phyloP scores from a whole-genome alignment of 2,113 vertebrate species.

The Callionymus lyra region DNA sequence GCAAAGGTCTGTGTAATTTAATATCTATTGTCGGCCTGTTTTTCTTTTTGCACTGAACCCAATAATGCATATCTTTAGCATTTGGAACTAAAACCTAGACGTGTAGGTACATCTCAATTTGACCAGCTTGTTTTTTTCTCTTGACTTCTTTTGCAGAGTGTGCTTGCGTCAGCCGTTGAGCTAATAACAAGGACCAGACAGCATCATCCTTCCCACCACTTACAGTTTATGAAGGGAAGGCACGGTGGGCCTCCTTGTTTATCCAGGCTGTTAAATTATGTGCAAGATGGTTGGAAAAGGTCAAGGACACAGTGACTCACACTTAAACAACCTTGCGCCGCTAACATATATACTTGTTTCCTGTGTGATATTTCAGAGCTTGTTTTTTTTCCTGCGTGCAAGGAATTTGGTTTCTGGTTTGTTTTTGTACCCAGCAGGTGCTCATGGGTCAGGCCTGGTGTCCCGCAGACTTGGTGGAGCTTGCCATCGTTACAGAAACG shows the following conservation, averaged over 20 bases:
- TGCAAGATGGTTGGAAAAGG: conserved; percentile 16
- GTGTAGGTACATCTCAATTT: too few species aligned
- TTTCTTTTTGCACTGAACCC: not conserved
- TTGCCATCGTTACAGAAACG: conserved; percentile 20
- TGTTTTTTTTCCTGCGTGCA: conserved; percentile 1
- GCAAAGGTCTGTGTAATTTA: not conserved
- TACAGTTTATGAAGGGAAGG: conserved; percentile 10
- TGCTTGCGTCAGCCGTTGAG: conserved; percentile 2
- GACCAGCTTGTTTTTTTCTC: too few species aligned
- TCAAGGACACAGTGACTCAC: conserved; percentile 13
- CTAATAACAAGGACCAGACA: conserved; percentile 6
- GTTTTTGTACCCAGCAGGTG: conserved; percentile 27
- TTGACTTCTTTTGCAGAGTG: not conserved
- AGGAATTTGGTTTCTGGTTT: conserved; percentile 4
- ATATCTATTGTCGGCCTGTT: too few species aligned
- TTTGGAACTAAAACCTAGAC: too few species aligned
- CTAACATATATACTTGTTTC: conserved; percentile 13
- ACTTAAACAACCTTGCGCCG: not conserved
- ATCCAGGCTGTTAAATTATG: conserved; percentile 18
- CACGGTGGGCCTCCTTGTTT: conserved; percentile 5
- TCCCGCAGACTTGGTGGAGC: conserved; percentile 13
- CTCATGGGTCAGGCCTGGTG: conserved; percentile 7
- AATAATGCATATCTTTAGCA: not conserved
- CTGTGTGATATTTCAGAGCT: conserved; percentile 27
- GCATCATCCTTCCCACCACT: conserved; percentile 7